These are phyloP conservation scores for Sinohyriopsis cumingii DNA, from an alignment of 2,888 invertebrate genomes.

Conservation along the genomic window DNA sequence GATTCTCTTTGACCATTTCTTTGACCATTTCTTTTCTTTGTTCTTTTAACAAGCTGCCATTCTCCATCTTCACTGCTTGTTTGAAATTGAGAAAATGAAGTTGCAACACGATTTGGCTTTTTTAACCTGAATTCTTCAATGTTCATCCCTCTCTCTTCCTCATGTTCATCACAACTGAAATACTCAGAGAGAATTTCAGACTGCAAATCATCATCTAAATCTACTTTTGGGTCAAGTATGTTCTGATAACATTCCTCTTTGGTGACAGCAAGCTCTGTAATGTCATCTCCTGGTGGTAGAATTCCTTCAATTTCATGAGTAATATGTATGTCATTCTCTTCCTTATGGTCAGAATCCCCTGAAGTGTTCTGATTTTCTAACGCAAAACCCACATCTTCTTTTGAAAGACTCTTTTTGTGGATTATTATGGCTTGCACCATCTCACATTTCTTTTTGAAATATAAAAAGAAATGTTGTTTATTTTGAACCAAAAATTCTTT, in stretches of 20 bases:
- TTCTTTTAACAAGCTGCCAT: slow-evolving; percentile 1
- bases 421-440: slow-evolving; percentile 4
- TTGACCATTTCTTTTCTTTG: neutral
- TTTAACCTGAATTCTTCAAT: too few relatives aligned
- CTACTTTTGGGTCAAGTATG: neutral
- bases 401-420: neutral
- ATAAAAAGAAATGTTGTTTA: slow-evolving; percentile 3
- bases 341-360: neutral
- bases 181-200: neutral
- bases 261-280: too few relatives aligned
- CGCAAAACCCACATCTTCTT: neutral
- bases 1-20: neutral
- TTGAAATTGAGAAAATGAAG: too few relatives aligned
- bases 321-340: too few relatives aligned
- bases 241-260: too few relatives aligned
- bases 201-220: neutral
- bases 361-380: neutral
- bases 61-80: neutral
- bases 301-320: too few relatives aligned
- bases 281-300: too few relatives aligned
- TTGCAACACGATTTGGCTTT: too few relatives aligned
- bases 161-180: slow-evolving; percentile 2
- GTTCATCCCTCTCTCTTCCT: neutral
- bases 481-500: slow-evolving; percentile 10
- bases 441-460: neutral